These are phyloP conservation scores for Conistra vaccinii DNA, from an alignment of 2,888 invertebrate species.

Conservation along the genomic window DNA sequence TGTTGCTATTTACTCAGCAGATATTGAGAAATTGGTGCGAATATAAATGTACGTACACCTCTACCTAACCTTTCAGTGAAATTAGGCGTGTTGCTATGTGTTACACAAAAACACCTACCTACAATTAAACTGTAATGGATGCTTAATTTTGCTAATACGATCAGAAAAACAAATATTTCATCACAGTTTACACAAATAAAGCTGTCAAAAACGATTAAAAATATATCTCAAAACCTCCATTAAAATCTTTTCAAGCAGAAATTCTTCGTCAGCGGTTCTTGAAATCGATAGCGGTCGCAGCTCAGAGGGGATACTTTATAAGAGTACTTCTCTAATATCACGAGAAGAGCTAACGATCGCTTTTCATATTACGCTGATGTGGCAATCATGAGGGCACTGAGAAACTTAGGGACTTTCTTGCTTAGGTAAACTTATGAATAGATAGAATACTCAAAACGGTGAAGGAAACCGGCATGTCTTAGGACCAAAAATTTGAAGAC, in stretches of 20 bases:
- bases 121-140: not conserved
- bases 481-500: too few species aligned
- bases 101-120: not conserved
- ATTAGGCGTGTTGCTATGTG: not conserved
- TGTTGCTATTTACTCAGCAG: not conserved
- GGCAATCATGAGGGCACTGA: not conserved
- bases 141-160: not conserved
- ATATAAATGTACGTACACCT: too few species aligned
- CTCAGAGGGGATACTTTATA: constrained; percentile 27
- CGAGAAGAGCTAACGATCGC: constrained; percentile 37
- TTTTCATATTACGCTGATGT: constrained; percentile 41
- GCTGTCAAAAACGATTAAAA: constrained; percentile 19
- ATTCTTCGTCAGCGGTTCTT: constrained; percentile 37
- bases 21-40: not conserved
- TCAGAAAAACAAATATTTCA: not conserved
- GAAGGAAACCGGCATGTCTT: too few species aligned
- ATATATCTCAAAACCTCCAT: not conserved
- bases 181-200: not conserved
- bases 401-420: not conserved
- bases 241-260: constrained; percentile 10
- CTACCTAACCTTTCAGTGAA: not conserved
- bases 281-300: constrained; percentile 35
- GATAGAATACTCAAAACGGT: too few species aligned
- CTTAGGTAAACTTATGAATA: not conserved
- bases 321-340: constrained; percentile 29